These are phyloP conservation scores for Zenarchopterus dispar DNA, from an alignment of 2,797 vertebrate genomes.

Conservation along the genomic window DNA sequence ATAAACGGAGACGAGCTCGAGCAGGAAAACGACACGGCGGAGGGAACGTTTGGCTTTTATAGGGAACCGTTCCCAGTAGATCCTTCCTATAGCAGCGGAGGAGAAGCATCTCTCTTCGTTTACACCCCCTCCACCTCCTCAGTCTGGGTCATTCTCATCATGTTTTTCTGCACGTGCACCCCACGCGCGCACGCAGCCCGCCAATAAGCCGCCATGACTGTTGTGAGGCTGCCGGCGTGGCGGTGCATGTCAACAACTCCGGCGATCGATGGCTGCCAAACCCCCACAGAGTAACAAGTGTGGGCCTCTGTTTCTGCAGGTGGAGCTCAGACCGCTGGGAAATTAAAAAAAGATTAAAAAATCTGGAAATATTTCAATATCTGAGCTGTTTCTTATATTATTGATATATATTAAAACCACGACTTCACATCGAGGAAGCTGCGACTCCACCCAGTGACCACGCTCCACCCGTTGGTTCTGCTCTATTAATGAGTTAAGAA, in stretches of 20 bases:
- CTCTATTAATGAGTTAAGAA: too few relatives aligned
- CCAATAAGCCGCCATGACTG: constrained; percentile 31
- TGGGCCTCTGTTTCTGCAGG: constrained; percentile 1
- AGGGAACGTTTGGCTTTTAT: constrained; percentile 70
- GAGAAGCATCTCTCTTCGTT: constrained; percentile 46
- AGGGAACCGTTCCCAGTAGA: constrained; percentile 61
- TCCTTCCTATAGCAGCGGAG: constrained; percentile 45
- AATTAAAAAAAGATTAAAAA: neutral
- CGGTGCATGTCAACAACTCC: constrained; percentile 51
- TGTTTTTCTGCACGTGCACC: constrained; percentile 9
- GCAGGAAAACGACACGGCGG: constrained; percentile 48
- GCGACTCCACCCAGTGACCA: too few relatives aligned
- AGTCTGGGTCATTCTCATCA: constrained; percentile 26
- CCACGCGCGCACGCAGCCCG: too few relatives aligned
- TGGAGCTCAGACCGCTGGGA: neutral
- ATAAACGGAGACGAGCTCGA: constrained; percentile 13
- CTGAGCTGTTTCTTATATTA: too few relatives aligned
- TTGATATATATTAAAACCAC: too few relatives aligned
- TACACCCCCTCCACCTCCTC: constrained; percentile 27
- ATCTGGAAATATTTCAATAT: neutral
- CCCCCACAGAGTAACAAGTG: constrained; percentile 22
- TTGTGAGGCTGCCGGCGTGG: constrained; percentile 28
- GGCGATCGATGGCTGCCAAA: constrained; percentile 51
- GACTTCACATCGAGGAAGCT: too few relatives aligned
- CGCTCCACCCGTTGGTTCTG: too few relatives aligned